Evolutionary conservation across 1,140 invertebrate species (phyloP), one percentile per base, ranked within the genome.

Genomic region (Helicoverpa zea): DNA sequence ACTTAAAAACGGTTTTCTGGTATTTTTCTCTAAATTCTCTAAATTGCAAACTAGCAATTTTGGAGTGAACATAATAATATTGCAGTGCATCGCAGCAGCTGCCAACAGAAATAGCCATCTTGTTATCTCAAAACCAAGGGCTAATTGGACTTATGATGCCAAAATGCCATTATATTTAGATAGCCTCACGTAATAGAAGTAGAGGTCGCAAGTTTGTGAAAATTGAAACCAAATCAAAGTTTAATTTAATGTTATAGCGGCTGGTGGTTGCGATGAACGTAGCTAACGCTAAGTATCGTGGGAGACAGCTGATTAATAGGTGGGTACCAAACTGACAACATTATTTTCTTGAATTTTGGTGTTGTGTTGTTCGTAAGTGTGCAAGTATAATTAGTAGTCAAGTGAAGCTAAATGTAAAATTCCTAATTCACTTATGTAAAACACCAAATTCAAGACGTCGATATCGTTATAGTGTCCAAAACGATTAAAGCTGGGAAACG

Each of bases 51-150:
- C n/a, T n/a, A n/a, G 30, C 58, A 63, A 3, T 63, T 73, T 72
- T 80, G 12, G 63, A 54, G n/a, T 23, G 59, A 78, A 78, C 30
- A 61, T 76, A 10, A 30, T 30, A n/a, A 52, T 56, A 64, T 52
- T 9, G 47, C n/a, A 30, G 29, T 56, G 43, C 54, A 52, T 23
- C n/a, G 23, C 14, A 61, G 12, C 18, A 52, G n/a, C 51, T 79
- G 64, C 54, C 64, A 73, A 73, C 66, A 43, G 30, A 74, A 74
- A 74, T 80, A 74, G 47, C 18, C 11, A 56, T 43, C 66, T 70
- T 56, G 79, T 74, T 80, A 74, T 66, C 56, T 80, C 66, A 74
- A 74, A 73, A 35, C 68, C 70, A 80, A 80, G 79, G 79, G 79
- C 79, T 64, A 70, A 78, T 78, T 68, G 35, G 23, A 56, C 51